phyloP scores from a whole-genome alignment of 2,888 invertebrate species.

The Azorinus chamasolen region DNA sequence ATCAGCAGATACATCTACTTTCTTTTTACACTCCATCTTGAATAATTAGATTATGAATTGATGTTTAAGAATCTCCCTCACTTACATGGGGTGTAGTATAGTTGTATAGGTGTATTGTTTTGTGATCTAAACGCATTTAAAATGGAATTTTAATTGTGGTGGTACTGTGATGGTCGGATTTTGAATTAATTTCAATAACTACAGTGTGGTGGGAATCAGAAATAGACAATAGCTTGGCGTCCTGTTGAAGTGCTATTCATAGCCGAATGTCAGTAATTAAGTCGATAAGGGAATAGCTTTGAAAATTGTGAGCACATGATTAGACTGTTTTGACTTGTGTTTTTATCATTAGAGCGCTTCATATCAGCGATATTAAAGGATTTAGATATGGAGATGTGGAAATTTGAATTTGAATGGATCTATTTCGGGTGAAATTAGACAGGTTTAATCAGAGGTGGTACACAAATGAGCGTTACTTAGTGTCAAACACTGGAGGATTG shows the following conservation, averaged over 20 bases:
- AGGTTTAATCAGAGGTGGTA: slow-evolving; percentile 9
- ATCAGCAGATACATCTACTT: not conserved
- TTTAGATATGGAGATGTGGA: slow-evolving; percentile 13
- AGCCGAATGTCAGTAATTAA: slow-evolving; percentile 8
- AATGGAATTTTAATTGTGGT: slow-evolving; percentile 9
- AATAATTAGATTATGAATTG: slow-evolving; percentile 18
- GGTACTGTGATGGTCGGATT: not conserved
- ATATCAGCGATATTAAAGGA: slow-evolving; percentile 1
- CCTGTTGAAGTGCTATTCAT: not conserved
- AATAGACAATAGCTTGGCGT: slow-evolving; percentile 7
- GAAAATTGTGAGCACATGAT: slow-evolving; percentile 7
- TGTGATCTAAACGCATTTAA: not conserved
- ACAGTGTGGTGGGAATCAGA: not conserved
- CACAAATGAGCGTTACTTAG: slow-evolving; percentile 6
- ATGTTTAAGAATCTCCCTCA: slow-evolving; percentile 1
- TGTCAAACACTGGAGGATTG: too few species aligned
- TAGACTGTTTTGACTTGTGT: slow-evolving; percentile 7
- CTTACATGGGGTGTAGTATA: not conserved
- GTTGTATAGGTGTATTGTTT: slow-evolving; percentile 6
- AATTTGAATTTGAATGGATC: slow-evolving; percentile 15
- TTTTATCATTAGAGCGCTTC: slow-evolving; percentile 2
- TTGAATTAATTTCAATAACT: slow-evolving; percentile 1
- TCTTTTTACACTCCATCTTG: slow-evolving; percentile 11
- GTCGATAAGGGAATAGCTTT: slow-evolving; percentile 13
- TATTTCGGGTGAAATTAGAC: slow-evolving; percentile 31